Evolutionary conservation across 2,113 vertebrate genomes (phyloP).

Genomic region (Albula goreensis): DNA sequence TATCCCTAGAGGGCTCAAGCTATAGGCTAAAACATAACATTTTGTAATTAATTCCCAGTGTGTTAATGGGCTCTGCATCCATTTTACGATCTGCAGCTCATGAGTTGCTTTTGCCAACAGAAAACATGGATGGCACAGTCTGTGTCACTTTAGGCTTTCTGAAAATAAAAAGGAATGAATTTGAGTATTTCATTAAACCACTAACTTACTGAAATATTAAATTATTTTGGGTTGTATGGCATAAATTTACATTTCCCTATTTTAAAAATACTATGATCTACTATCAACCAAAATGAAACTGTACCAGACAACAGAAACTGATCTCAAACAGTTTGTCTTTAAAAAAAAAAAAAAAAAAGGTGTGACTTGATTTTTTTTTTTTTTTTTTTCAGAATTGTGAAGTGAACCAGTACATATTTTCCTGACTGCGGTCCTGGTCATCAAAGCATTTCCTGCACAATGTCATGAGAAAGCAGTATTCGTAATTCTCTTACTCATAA

Average conservation of each 20-base stretch:
- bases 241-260: neutral
- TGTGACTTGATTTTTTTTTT: neutral
- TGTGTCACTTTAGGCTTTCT: too few relatives aligned
- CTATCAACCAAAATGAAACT: neutral
- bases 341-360: neutral
- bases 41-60: too few relatives aligned
- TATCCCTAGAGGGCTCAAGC: too few relatives aligned
- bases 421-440: conserved; percentile 1
- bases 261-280: neutral
- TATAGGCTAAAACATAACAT: too few relatives aligned
- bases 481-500: neutral
- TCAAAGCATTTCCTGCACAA: neutral
- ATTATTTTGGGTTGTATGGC: neutral
- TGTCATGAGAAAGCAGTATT: neutral
- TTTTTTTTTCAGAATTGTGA: conserved; percentile 38
- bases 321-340: neutral
- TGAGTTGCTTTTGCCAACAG: too few relatives aligned
- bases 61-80: too few relatives aligned
- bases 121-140: too few relatives aligned
- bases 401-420: conserved; percentile 21
- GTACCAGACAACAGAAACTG: neutral
- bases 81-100: too few relatives aligned
- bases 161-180: too few relatives aligned
- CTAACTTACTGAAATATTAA: too few relatives aligned
- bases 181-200: too few relatives aligned